Conservation (phyloP, 2,888 invertebrate species). For the Epinotia bilunana region DNA sequence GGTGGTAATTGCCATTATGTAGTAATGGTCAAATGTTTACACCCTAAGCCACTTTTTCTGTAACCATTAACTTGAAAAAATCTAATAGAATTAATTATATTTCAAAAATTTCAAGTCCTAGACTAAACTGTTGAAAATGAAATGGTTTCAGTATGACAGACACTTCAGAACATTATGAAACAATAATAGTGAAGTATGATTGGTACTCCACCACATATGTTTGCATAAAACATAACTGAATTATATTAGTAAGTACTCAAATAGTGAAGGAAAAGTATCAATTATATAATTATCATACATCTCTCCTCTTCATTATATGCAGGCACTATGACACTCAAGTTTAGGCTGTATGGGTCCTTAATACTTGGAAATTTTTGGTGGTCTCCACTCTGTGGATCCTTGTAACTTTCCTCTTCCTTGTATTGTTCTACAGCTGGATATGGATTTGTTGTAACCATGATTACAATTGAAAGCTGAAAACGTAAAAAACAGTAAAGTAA, state of each 20-base stretch:
- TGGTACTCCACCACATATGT: too few relatives aligned
- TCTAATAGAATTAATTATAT: too few relatives aligned
- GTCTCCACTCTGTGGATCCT: slow-evolving; percentile 83
- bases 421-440: slow-evolving; percentile 88
- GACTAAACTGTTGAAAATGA: too few relatives aligned
- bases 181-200: too few relatives aligned
- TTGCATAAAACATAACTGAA: background rate
- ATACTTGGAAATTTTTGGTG: slow-evolving; percentile 88
- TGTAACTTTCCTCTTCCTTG: slow-evolving; percentile 90
- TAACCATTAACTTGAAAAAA: too few relatives aligned
- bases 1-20: too few relatives aligned
- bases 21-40: too few relatives aligned
- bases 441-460: slow-evolving; percentile 86
- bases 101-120: too few relatives aligned
- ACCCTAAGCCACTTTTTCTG: too few relatives aligned
- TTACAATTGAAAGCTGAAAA: slow-evolving; percentile 84
- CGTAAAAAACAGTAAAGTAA: background rate
- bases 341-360: slow-evolving; percentile 87
- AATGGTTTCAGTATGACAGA: too few relatives aligned
- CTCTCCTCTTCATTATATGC: slow-evolving; percentile 98
- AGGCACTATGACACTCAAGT: slow-evolving; percentile 96
- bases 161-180: too few relatives aligned
- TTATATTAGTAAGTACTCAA: background rate
- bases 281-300: slow-evolving; percentile 84
- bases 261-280: background rate